Evolutionary conservation across 2,888 invertebrate species (phyloP).

Genomic region (Drosophila nr. fundita): DNA sequence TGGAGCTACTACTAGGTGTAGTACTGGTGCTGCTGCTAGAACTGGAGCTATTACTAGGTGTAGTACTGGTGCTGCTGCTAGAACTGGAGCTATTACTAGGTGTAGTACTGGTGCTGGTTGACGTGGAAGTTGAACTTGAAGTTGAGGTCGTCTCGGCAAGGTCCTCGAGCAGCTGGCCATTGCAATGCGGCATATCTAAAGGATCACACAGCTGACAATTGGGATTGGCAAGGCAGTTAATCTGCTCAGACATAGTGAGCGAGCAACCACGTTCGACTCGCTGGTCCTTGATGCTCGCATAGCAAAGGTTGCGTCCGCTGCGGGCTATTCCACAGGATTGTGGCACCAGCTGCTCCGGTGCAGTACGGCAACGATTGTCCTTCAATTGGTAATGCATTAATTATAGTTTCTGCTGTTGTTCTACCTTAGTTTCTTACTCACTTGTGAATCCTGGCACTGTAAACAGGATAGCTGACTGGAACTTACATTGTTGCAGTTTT

Average conservation of each 20-base stretch:
- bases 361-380: constrained; percentile 41
- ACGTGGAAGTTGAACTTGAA: constrained; percentile 21
- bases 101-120: constrained; percentile 4
- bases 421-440: constrained; percentile 21
- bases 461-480: constrained; percentile 57
- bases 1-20: too few species aligned
- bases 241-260: constrained; percentile 46
- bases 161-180: constrained; percentile 36
- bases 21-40: neutral
- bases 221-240: constrained; percentile 36
- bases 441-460: constrained; percentile 67
- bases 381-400: neutral
- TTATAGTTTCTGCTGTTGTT: neutral
- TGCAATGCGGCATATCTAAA: constrained; percentile 36
- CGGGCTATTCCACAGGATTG: constrained; percentile 47
- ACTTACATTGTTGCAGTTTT: constrained; percentile 67
- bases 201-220: constrained; percentile 66
- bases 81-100: neutral
- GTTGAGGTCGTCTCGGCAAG: constrained; percentile 18
- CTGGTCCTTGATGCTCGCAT: constrained; percentile 32
- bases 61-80: neutral
- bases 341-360: constrained; percentile 34
- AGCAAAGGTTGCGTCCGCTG: constrained; percentile 61
- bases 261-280: constrained; percentile 49
- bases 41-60: neutral